Evolutionary conservation across 2,797 vertebrate genomes (phyloP).

Genomic region (Synanceia verrucosa): DNA sequence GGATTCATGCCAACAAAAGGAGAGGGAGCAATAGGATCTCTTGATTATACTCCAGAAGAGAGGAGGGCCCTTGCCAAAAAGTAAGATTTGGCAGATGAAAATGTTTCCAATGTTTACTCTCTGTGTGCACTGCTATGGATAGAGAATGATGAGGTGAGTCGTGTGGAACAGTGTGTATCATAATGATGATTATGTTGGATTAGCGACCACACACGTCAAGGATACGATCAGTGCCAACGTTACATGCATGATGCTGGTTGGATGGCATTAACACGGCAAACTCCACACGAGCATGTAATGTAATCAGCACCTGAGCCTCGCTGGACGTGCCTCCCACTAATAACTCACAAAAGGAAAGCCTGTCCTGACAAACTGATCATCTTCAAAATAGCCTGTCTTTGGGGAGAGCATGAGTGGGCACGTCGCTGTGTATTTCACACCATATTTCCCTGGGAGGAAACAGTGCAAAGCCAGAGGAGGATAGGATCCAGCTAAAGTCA

Average conservation of each 20-base stretch:
- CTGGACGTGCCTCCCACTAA: constrained; percentile 1
- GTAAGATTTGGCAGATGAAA: constrained; percentile 80
- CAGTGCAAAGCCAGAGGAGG: not conserved
- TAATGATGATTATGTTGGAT: no score
- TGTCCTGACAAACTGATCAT: constrained; percentile 38
- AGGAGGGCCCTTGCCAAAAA: constrained; percentile 95
- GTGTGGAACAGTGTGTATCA: constrained; percentile 12
- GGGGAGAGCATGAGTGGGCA: constrained; percentile 42
- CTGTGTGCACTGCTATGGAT: not conserved
- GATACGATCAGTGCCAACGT: not conserved
- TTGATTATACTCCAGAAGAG: constrained; percentile 97
- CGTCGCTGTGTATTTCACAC: constrained; percentile 49
- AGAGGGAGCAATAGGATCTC: constrained; percentile 97
- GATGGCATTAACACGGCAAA: not conserved
- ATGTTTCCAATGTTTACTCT: constrained; percentile 23
- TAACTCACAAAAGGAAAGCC: constrained; percentile 9
- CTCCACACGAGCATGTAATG: not conserved
- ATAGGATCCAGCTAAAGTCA: constrained; percentile 11
- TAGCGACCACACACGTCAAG: not conserved
- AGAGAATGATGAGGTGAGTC: constrained; percentile 1
- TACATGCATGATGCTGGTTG: not conserved
- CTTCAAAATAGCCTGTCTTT: constrained; percentile 6
- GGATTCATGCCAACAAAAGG: constrained; percentile 99
- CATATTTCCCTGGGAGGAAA: constrained; percentile 16
- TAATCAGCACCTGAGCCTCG: constrained; percentile 37